Conservation (phyloP, 2,797 vertebrate species). For the Notolabrus celidotus region DNA sequence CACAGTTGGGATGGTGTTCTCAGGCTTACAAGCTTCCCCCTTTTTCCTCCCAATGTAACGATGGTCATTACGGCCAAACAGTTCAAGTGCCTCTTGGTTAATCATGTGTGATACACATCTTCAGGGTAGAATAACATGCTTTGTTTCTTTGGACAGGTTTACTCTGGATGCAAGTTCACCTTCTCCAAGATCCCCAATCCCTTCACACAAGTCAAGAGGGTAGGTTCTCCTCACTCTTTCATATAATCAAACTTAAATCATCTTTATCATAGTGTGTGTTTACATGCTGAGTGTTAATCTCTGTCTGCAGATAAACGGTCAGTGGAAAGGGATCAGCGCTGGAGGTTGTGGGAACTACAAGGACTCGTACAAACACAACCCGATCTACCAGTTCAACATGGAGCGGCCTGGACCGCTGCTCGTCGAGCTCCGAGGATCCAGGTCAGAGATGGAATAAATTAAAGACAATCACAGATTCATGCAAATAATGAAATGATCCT, state of each 20-base stretch:
- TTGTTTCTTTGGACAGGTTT: conserved; percentile 85
- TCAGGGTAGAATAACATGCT: too few relatives aligned
- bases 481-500: too few relatives aligned
- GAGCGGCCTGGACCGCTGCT: conserved; percentile 93
- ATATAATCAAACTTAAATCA: fast-evolving
- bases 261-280: too few relatives aligned
- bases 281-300: too few relatives aligned
- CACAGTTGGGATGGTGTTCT: too few relatives aligned
- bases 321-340: conserved; percentile 94
- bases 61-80: too few relatives aligned
- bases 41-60: too few relatives aligned
- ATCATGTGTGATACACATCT: too few relatives aligned
- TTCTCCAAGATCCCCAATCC: conserved; percentile 97
- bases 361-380: conserved; percentile 95
- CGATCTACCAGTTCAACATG: conserved; percentile 94
- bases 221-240: conserved; percentile 64
- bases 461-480: too few relatives aligned
- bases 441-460: too few relatives aligned
- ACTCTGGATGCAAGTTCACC: conserved; percentile 94
- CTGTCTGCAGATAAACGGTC: conserved; percentile 91
- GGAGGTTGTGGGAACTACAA: conserved; percentile 98
- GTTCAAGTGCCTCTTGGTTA: too few relatives aligned
- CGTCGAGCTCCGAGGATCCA: conserved; percentile 94
- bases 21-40: too few relatives aligned
- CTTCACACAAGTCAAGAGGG: conserved; percentile 93